Evolutionary conservation across 2,888 invertebrate species (phyloP).

Genomic region (Tricholauxania praeusta): DNA sequence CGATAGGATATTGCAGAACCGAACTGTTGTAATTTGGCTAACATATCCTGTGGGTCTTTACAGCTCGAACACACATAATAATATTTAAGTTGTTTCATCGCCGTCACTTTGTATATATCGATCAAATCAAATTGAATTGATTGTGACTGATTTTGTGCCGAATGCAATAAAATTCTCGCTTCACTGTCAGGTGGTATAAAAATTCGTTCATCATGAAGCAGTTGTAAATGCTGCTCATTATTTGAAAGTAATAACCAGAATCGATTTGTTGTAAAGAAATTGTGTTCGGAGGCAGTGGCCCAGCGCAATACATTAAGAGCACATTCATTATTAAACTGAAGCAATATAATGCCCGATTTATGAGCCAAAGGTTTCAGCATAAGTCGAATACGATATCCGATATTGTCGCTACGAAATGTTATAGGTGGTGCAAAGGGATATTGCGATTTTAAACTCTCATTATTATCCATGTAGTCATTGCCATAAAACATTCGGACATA

Average conservation of each 20-base stretch:
- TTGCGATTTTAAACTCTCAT: background rate
- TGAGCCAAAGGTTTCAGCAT: slow-evolving; percentile 50
- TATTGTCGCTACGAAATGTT: slow-evolving; percentile 51
- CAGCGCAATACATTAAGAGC: slow-evolving; percentile 56
- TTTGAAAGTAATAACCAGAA: slow-evolving; percentile 60
- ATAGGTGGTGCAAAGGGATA: slow-evolving; percentile 51
- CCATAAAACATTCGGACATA: slow-evolving; percentile 56
- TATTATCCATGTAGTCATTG: slow-evolving; percentile 46
- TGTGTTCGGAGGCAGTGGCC: slow-evolving; percentile 58
- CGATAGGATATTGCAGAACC: slow-evolving; percentile 61
- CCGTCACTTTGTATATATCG: slow-evolving; percentile 62
- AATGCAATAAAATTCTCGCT: slow-evolving; percentile 50
- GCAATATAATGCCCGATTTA: slow-evolving; percentile 60
- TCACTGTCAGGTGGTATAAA: slow-evolving; percentile 63
- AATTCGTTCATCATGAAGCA: slow-evolving; percentile 52
- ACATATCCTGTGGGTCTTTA: slow-evolving; percentile 45
- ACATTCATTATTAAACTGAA: slow-evolving; percentile 55
- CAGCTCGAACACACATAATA: slow-evolving; percentile 44
- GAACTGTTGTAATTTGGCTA: slow-evolving; percentile 50
- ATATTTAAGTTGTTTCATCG: slow-evolving; percentile 52
- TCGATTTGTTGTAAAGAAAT: slow-evolving; percentile 63
- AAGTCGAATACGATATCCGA: slow-evolving; percentile 50
- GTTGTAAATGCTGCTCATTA: slow-evolving; percentile 42
- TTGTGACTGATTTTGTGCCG: slow-evolving; percentile 31
- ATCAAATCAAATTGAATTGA: slow-evolving; percentile 47